Evolutionary conservation across 2,797 vertebrate species (phyloP), one percentile per base, ranked within the genome.

Genomic region (Crenichthys baileyi): DNA sequence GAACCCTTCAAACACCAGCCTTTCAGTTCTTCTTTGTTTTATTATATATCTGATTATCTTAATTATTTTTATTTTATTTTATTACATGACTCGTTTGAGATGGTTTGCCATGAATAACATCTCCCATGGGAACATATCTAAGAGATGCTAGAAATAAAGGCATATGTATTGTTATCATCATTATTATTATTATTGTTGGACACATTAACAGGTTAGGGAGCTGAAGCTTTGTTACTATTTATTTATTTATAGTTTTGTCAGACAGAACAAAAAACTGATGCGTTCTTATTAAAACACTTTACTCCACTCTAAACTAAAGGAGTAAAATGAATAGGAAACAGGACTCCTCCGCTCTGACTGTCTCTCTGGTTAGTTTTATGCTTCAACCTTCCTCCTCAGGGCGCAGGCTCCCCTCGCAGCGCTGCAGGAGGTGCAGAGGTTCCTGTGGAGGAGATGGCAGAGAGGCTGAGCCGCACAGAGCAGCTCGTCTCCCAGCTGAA

Each of bases 401-500:
- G 90, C 77, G 85, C 89, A 56, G 73, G 94, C 79, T 92, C 93
- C 78, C 92, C 92, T 63, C 87, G 18, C 31, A 73, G 46, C 4
- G 83, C 73, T 26, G 78, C 31, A 12, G 79, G 7, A 0, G 81
- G 63, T 7, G 83, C 77, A 51, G 87, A 86, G 2, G 78, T 88
- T 1, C 84, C 93, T 0, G 86, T 95, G 15, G 89, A 93, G 0
- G 97, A 98, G 83, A 87, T 96, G 84, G 83, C 91, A 0, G 97
- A 98, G 72, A 95, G 96, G 79, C 94, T 98, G 88, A 74, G 71
- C 0, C 96, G 96, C 44, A 97, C 95, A 0, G 92, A 98, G 86
- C 96, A 96, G 89, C 95, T 98, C 0, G 96, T 97, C 75, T 7
- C 92, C 44, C 97, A 97, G 90, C 95, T 98, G 7, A 98, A 98